Conservation (phyloP, 2,888 invertebrate genomes). For the Polietes domitor region DNA sequence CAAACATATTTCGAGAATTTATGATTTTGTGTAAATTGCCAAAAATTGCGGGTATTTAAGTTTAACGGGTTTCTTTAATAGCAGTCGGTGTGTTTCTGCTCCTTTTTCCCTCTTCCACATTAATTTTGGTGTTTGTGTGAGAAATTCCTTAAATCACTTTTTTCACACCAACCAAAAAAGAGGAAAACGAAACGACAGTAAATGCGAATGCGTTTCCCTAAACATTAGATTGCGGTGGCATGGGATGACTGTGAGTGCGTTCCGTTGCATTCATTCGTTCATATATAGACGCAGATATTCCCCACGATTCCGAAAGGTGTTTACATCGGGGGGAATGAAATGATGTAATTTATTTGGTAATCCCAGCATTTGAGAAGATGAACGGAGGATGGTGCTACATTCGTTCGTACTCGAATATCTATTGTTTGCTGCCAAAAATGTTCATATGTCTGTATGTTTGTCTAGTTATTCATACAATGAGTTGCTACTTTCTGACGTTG, state of each 20-base stretch:
- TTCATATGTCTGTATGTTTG: background rate
- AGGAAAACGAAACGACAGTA: too few species aligned
- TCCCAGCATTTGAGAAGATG: background rate
- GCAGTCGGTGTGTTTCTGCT: background rate
- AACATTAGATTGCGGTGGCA: background rate
- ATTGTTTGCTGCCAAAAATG: slow-evolving; percentile 12
- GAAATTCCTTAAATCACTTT: slow-evolving; percentile 16
- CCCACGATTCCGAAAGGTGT: background rate
- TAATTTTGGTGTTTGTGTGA: background rate
- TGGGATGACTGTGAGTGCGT: background rate
- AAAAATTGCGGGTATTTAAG: background rate
- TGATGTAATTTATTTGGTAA: slow-evolving; percentile 28
- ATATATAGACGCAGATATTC: background rate
- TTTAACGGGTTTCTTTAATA: background rate
- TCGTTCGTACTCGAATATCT: background rate
- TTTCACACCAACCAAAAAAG: background rate
- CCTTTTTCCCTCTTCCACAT: background rate
- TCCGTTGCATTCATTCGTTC: too few species aligned
- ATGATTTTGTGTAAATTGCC: background rate
- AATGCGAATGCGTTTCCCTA: background rate
- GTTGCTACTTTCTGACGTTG: background rate
- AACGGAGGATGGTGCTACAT: background rate
- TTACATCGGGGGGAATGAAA: background rate
- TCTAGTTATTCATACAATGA: background rate
- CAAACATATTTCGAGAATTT: background rate